Conservation (phyloP, 2,888 invertebrate species). For the Bombylius discolor region DNA sequence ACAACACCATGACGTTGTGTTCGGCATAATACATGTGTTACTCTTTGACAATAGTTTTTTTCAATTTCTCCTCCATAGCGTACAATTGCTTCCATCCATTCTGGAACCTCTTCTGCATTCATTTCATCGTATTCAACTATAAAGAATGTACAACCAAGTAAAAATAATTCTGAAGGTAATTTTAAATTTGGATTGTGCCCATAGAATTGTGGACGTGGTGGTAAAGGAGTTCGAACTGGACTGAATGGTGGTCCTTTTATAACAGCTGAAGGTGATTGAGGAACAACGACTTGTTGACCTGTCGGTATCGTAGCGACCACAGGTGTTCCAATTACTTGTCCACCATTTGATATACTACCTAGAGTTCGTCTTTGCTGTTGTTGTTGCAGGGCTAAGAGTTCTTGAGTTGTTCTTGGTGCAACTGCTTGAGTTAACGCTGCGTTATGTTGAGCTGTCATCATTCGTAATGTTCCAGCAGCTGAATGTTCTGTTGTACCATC, state of each 20-base stretch:
- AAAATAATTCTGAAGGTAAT: slow-evolving; percentile 74
- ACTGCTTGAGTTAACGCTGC: slow-evolving; percentile 42
- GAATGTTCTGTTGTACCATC: slow-evolving; percentile 39
- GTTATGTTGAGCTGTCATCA: slow-evolving; percentile 76
- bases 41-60: slow-evolving; percentile 64
- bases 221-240: slow-evolving; percentile 40
- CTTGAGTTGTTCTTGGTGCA: slow-evolving; percentile 35
- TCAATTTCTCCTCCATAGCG: slow-evolving; percentile 83
- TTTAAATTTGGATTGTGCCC: slow-evolving; percentile 88
- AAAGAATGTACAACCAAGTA: slow-evolving; percentile 87
- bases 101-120: slow-evolving; percentile 45
- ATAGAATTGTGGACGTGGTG: slow-evolving; percentile 65
- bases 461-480: slow-evolving; percentile 56
- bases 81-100: slow-evolving; percentile 60
- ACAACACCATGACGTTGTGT: slow-evolving; percentile 84
- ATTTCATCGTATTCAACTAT: slow-evolving; percentile 70
- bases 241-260: slow-evolving; percentile 30
- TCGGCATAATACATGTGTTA: slow-evolving; percentile 86
- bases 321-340: slow-evolving; percentile 21
- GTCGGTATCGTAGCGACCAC: slow-evolving; percentile 22
- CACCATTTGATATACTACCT: slow-evolving; percentile 42
- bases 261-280: slow-evolving; percentile 18
- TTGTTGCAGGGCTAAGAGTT: slow-evolving; percentile 43
- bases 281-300: slow-evolving; percentile 14
- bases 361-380: slow-evolving; percentile 40